Evolutionary conservation across 1,140 invertebrate genomes (phyloP).

Genomic region (Drosophila subobscura): DNA sequence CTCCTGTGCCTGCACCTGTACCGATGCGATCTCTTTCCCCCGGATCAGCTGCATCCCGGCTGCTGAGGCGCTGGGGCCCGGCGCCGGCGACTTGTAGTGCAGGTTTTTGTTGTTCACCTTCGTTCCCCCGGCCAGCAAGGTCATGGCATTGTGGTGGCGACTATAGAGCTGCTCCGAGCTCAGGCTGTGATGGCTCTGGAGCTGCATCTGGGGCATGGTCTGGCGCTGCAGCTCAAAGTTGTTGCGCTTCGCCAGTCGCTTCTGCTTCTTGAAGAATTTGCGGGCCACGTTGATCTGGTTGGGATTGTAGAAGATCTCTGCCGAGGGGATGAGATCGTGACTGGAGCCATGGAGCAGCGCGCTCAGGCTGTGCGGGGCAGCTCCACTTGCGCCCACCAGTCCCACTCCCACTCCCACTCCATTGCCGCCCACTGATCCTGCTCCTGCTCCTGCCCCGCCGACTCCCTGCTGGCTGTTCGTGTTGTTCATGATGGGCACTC

Average conservation of each 20-base stretch:
- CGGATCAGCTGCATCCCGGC: too few relatives aligned
- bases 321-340: conserved; percentile 83
- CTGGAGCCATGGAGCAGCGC: conserved; percentile 76
- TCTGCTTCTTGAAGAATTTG: conserved; percentile 95
- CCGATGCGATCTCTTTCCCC: too few relatives aligned
- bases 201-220: conserved; percentile 85
- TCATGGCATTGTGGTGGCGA: conserved; percentile 86
- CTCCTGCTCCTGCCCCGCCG: conserved; percentile 57
- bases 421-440: background rate
- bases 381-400: conserved; percentile 8
- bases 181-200: conserved; percentile 83
- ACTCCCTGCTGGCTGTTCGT: conserved; percentile 42
- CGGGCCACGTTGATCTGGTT: conserved; percentile 95
- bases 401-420: conserved; percentile 55
- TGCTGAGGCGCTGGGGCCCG: conserved; percentile 34
- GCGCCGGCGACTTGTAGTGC: conserved; percentile 52
- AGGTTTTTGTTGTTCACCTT: conserved; percentile 92
- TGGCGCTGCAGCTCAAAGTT: conserved; percentile 87
- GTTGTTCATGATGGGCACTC: conserved; percentile 65
- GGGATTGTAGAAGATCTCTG: conserved; percentile 95
- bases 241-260: conserved; percentile 89
- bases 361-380: conserved; percentile 87
- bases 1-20: conserved; percentile 8
- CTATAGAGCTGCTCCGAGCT: conserved; percentile 84
- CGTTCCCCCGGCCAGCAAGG: conserved; percentile 87